Conservation (phyloP, 2,888 invertebrate species). For the Limenitis camilla region DNA sequence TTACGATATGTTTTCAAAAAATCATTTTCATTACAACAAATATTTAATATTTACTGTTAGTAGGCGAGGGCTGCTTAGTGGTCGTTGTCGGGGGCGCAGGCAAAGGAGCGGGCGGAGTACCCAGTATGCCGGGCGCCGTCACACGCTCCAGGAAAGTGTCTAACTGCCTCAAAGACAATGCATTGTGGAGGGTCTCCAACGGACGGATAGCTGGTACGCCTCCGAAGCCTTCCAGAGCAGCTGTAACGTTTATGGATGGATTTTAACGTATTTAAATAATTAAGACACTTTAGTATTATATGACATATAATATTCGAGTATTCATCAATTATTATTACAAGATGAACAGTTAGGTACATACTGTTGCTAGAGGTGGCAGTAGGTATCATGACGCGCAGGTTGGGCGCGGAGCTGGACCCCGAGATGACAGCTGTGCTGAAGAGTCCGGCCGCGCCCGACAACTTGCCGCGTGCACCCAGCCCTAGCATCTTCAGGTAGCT, state of each 20-base stretch:
- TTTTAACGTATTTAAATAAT: too few relatives aligned
- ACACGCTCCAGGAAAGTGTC: slow-evolving; percentile 92
- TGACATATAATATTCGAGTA: neutral
- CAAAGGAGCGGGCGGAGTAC: slow-evolving; percentile 69
- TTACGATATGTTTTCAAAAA: too few relatives aligned
- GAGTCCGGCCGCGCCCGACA: slow-evolving; percentile 85
- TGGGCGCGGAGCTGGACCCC: slow-evolving; percentile 93
- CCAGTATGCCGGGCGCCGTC: slow-evolving; percentile 81
- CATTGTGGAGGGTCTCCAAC: slow-evolving; percentile 97
- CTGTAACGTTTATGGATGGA: slow-evolving; percentile 33
- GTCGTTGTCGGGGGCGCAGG: slow-evolving; percentile 49
- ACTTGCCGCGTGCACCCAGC: slow-evolving; percentile 75
- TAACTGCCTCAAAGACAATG: slow-evolving; percentile 91
- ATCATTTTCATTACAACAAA: neutral
- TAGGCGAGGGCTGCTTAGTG: slow-evolving; percentile 59
- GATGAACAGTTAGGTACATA: slow-evolving; percentile 56
- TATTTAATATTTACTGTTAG: slow-evolving; percentile 47
- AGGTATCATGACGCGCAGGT: slow-evolving; percentile 91
- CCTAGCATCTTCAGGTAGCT: slow-evolving; percentile 94
- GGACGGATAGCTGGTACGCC: slow-evolving; percentile 97
- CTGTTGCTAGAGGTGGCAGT: slow-evolving; percentile 82
- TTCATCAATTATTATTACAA: too few relatives aligned
- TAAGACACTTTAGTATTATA: too few relatives aligned
- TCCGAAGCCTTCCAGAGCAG: slow-evolving; percentile 88
- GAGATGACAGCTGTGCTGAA: slow-evolving; percentile 98